Conservation (phyloP, 2,113 vertebrate species). For the human (Homo sapiens) region GRCh38 chr6:104329501-104330000, state of each 20-base stretch:
- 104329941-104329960: not conserved
- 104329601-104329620: not conserved
- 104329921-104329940: not conserved
- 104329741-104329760: constrained; percentile 59
- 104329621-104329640: constrained; percentile 15
- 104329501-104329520: not conserved
- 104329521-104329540: not conserved
- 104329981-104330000: too few relatives aligned
- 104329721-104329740: constrained; percentile 36
- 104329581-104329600: not conserved
- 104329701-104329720: constrained; percentile 62
- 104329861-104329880: not conserved
- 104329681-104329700: constrained; percentile 56
- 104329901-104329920: not conserved
- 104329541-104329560: not conserved
- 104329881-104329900: not conserved
- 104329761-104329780: constrained; percentile 12
- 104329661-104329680: constrained; percentile 18
- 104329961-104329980: not conserved
- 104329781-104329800: constrained; percentile 57
- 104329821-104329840: constrained; percentile 27
- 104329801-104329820: constrained; percentile 39
- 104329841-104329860: constrained; percentile 23
- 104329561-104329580: not conserved
- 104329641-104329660: not conserved